Conservation (phyloP, 1,140 invertebrate species). For the Ceratina australensis region DNA sequence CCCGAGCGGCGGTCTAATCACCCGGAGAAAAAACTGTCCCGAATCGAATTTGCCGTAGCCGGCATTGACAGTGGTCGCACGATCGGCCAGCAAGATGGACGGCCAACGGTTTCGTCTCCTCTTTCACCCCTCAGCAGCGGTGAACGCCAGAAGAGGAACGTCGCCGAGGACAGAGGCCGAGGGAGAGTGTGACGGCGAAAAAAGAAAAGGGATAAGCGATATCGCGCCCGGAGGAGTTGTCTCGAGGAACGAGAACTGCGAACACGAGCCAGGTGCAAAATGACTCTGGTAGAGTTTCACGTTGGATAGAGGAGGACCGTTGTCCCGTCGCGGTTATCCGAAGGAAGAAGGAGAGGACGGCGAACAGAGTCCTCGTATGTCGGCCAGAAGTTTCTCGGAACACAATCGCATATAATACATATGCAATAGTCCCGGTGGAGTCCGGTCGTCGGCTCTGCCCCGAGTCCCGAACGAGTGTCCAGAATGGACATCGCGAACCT, state of each 20-base stretch:
- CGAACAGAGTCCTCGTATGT: slow-evolving; percentile 74
- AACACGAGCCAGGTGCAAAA: slow-evolving; percentile 74
- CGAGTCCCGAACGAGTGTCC: slow-evolving; percentile 64
- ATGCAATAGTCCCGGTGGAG: slow-evolving; percentile 71
- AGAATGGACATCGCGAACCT: slow-evolving; percentile 63
- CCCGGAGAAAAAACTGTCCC: background rate
- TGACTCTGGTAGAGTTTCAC: slow-evolving; percentile 69
- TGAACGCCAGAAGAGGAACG: background rate
- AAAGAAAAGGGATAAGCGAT: slow-evolving; percentile 38
- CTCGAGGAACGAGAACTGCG: slow-evolving; percentile 49
- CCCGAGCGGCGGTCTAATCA: background rate
- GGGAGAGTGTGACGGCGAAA: slow-evolving; percentile 1
- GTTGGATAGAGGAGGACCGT: slow-evolving; percentile 45
- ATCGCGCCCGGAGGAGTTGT: slow-evolving; percentile 44
- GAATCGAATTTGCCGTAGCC: slow-evolving; percentile 40
- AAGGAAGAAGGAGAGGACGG: slow-evolving; percentile 54
- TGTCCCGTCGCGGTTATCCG: slow-evolving; percentile 1
- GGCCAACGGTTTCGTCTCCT: background rate
- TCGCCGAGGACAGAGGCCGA: background rate
- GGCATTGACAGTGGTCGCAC: slow-evolving; percentile 45
- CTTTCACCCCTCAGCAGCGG: background rate
- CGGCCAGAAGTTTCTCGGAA: slow-evolving; percentile 77
- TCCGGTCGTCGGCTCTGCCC: slow-evolving; percentile 61
- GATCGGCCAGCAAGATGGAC: slow-evolving; percentile 46
- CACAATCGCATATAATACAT: slow-evolving; percentile 79